These are phyloP conservation scores for Invenusta paracnida DNA, from an alignment of 2,888 invertebrate species.

Conservation along the genomic window DNA sequence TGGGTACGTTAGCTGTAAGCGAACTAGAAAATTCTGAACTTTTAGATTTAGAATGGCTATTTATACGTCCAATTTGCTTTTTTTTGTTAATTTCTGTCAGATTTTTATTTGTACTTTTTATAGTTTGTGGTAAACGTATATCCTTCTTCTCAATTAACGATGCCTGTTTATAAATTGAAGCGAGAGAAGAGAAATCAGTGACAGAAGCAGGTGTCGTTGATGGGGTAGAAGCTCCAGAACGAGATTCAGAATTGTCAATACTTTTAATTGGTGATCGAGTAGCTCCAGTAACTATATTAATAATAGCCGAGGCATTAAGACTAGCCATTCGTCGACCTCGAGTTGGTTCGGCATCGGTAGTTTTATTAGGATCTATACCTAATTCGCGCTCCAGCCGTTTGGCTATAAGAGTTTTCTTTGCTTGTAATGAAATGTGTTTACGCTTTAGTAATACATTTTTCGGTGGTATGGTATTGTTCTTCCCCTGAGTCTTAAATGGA, in stretches of 20 bases:
- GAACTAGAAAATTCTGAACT: too few relatives aligned
- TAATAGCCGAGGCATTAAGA: conserved; percentile 35
- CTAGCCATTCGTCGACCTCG: conserved; percentile 35
- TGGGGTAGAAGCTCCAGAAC: conserved; percentile 1
- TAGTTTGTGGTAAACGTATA: too few relatives aligned
- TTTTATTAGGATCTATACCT: background rate
- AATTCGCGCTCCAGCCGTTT: conserved; percentile 12
- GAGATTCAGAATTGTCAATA: background rate
- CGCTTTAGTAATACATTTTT: background rate
- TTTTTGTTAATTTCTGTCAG: background rate
- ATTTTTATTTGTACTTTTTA: background rate
- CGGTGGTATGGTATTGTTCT: background rate
- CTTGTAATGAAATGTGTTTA: background rate
- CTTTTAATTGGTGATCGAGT: background rate
- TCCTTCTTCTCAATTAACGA: too few relatives aligned
- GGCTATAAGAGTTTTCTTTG: background rate
- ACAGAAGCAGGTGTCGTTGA: background rate
- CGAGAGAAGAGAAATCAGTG: background rate
- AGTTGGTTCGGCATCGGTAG: background rate
- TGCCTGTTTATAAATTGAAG: too few relatives aligned
- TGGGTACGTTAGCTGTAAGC: too few relatives aligned
- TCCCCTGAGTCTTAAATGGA: too few relatives aligned
- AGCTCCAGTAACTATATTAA: background rate
- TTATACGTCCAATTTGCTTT: too few relatives aligned
- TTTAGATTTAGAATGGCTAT: background rate